Conservation (phyloP, 2,888 invertebrate genomes). For the Alsophila aescularia region DNA sequence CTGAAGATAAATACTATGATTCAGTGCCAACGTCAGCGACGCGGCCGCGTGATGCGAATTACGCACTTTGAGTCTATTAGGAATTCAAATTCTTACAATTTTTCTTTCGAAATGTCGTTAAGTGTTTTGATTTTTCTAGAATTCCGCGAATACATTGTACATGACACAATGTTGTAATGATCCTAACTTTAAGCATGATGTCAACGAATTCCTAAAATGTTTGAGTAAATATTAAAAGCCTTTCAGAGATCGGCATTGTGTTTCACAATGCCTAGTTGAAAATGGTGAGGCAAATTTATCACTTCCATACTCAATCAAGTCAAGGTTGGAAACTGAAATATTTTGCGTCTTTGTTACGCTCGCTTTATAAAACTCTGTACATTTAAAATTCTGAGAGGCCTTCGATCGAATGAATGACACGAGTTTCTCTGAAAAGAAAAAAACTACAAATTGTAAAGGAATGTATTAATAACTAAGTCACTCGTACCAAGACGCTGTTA, state of each 20-base stretch:
- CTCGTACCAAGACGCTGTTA: constrained; percentile 85
- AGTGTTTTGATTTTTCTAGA: background rate
- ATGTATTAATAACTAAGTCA: constrained; percentile 72
- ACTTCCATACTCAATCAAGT: constrained; percentile 49
- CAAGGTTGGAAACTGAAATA: constrained; percentile 43
- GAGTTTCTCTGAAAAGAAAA: constrained; percentile 53
- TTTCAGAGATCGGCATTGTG: constrained; percentile 36
- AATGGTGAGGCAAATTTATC: constrained; percentile 52
- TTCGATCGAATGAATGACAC: constrained; percentile 55
- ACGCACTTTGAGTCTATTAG: constrained; percentile 3
- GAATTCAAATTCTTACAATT: constrained; percentile 1
- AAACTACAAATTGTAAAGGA: constrained; percentile 51
- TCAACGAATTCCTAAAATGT: constrained; percentile 10
- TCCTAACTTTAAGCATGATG: background rate
- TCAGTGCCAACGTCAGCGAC: constrained; percentile 11
- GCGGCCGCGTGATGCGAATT: constrained; percentile 14
- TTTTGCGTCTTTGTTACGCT: constrained; percentile 19
- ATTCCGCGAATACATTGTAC: background rate
- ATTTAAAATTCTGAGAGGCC: constrained; percentile 18
- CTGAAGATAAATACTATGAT: constrained; percentile 34
- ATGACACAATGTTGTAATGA: background rate
- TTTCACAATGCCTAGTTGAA: constrained; percentile 39
- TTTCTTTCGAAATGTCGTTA: background rate
- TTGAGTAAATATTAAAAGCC: constrained; percentile 16
- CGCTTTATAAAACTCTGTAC: constrained; percentile 4